Base-by-base conservation (phyloP, 2,797 vertebrate species). In the Sebastolobus alascanus region DNA sequence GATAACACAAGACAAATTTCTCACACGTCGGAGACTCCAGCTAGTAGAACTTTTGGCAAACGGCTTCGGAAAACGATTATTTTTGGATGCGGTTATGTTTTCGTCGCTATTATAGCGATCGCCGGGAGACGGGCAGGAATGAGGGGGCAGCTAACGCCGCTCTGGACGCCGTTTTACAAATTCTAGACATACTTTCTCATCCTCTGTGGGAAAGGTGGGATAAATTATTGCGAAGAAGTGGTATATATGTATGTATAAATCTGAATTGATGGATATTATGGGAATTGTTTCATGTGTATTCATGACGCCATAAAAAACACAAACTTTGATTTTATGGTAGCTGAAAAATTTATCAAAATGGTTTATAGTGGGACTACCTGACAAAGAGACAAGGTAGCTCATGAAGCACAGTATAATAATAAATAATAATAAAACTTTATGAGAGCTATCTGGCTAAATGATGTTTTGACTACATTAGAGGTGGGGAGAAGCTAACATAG, bases 11-110 rank as follows among this genome's bases (percentile, higher is more conserved):
- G 84, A 75, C 73, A 68, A 76, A 74, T 80, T 91, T 92, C 89
- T 92, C 92, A 91, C 84, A 89, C 85, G 60, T 83, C 70, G 43
- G 73, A 87, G 78, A 80, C 75, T 91, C 65, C 22, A 50, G 79
- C 73, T 73, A 35, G 58, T 60, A 84, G 85, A 92, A 79, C 79
- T 59, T 87, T 92, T 91, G 86, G 90, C 73, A 79, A 75, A 79
- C 37, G 6, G 76, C 77, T 75, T 82, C 75, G 79, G 84, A 87
- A 87, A 87, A 86, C 81, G 54, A 86, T 92, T 94, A 93, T 94
- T 94, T 94, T 94, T 93, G 93, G 92, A 94, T 66, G 76, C 9
- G 27, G 80, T 77, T 87, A 52, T 94, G 90, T 92, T 95, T 90
- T 94, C 67, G 73, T 87, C 80, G 40, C 86, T 59, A 85, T 91